Base-by-base conservation (phyloP, 1,140 invertebrate genomes). In the Dufourea novaeangliae region DNA sequence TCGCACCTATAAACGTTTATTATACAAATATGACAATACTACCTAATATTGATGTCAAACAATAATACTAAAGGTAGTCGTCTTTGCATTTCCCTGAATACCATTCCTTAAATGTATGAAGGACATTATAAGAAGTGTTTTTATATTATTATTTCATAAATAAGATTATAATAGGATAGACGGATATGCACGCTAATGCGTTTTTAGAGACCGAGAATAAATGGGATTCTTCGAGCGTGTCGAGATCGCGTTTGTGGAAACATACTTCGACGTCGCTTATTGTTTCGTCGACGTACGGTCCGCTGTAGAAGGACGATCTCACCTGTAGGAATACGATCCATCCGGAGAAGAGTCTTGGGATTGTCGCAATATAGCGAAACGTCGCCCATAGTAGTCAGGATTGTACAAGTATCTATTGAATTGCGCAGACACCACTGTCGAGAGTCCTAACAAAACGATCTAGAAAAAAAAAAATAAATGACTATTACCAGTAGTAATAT, bases 251-350 rank as follows among this genome's bases (percentile, higher is more conserved):
- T 69, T 74, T 63, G 66, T 52, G 69, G 80, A 79, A 83, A 83
- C 64, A 70, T 83, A 61, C 56, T 32, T 74, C 54, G 80, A 67
- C 66, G 54, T 41, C 57, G 44, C 71, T 76, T 79, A 71, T 76
- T 66, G 37, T 44, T 78, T 22, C n/a, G 67, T 62, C 44, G 75
- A 62, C 44, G 59, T 66, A 57, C 62, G 22, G 64, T 52, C 72
- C n/a, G 44, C 68, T 44, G 76, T 68, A 37, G 81, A 77, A 80
- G 72, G 71, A 79, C 79, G 64, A 79, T 72, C 83, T 85, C 64
- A 88, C 87, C 87, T 88, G 84, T 88, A 88, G 37, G 87, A 82
- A 22, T 88, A 88, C 12, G 87, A 88, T 72, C 87, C 87, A 61
- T 88, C 87, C 59, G 84, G 86, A 27, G 86, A 68, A 22, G 80